Conservation (phyloP, 1,140 invertebrate genomes). For the Samia ricini region DNA sequence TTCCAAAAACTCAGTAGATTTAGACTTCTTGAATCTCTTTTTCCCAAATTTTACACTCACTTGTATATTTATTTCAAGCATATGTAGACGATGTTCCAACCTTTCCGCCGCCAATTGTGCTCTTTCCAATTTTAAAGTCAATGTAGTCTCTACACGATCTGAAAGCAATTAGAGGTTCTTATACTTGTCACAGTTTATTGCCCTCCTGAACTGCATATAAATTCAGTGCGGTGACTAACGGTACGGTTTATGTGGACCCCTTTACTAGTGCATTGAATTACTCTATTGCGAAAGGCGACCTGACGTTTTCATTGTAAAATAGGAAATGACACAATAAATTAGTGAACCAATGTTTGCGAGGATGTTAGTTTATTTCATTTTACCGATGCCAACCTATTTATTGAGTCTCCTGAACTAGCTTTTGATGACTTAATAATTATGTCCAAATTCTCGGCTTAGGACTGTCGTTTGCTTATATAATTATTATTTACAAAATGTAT, state of each 20-base stretch:
- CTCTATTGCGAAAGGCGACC: conserved; percentile 61
- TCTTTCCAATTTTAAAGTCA: conserved; percentile 64
- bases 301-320: conserved; percentile 54
- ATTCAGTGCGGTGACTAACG: neutral
- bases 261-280: conserved; percentile 51
- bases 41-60: conserved; percentile 26
- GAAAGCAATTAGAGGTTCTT: conserved; percentile 28
- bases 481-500: too few species aligned
- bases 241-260: conserved; percentile 30
- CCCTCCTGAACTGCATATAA: neutral
- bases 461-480: too few species aligned
- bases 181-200: conserved; percentile 11
- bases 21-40: neutral
- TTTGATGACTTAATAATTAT: too few species aligned
- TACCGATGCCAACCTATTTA: neutral
- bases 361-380: conserved; percentile 2
- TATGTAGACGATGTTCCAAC: conserved; percentile 67
- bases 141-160: conserved; percentile 69
- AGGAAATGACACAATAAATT: conserved; percentile 69
- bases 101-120: conserved; percentile 65
- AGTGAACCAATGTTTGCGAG: neutral
- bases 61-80: conserved; percentile 66
- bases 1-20: too few species aligned
- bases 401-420: too few species aligned
- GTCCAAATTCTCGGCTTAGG: too few species aligned